phyloP scores from a whole-genome alignment of 2,113 vertebrate species.

The Agapornis roseicollis region DNA sequence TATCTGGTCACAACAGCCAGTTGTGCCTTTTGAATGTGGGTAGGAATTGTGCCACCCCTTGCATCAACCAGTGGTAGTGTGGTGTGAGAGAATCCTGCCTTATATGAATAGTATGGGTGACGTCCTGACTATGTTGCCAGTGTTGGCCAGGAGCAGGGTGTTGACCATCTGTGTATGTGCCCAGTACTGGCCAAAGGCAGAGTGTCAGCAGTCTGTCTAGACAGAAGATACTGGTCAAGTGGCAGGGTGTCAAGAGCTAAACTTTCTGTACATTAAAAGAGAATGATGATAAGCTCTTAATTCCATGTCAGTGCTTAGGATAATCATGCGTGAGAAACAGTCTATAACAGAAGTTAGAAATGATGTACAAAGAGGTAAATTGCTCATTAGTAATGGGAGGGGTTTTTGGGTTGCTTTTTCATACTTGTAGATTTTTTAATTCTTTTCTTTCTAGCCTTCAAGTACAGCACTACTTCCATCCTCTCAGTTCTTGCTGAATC shows the following conservation, averaged over 20 bases:
- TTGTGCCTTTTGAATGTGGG: rapidly evolving
- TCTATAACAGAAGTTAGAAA: not conserved
- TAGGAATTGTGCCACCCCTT: rapidly evolving
- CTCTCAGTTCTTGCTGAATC: not conserved
- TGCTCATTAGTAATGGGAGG: not conserved
- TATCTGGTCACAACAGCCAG: not conserved
- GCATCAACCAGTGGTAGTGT: not conserved
- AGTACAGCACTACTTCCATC: not conserved
- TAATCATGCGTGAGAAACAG: not conserved
- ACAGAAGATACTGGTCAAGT: not conserved
- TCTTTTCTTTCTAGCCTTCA: not conserved
- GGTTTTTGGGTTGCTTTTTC: not conserved
- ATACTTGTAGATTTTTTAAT: not conserved
- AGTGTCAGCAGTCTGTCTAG: not conserved
- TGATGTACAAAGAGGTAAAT: not conserved
- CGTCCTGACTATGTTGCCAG: rapidly evolving
- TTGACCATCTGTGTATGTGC: rapidly evolving
- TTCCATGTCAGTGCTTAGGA: not conserved
- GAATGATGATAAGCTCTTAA: not conserved
- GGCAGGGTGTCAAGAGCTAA: not conserved
- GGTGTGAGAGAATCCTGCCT: not conserved
- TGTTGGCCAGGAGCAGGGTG: not conserved
- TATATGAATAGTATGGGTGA: not conserved
- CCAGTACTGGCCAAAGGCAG: not conserved
- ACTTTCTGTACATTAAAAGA: not conserved